A percentile compares a stretch with the other conserved stretches of the same genome.
These are phyloP conservation scores for Gymnosoma rotundatum DNA, from an alignment of 2,888 invertebrate species.

Conservation along the genomic window DNA sequence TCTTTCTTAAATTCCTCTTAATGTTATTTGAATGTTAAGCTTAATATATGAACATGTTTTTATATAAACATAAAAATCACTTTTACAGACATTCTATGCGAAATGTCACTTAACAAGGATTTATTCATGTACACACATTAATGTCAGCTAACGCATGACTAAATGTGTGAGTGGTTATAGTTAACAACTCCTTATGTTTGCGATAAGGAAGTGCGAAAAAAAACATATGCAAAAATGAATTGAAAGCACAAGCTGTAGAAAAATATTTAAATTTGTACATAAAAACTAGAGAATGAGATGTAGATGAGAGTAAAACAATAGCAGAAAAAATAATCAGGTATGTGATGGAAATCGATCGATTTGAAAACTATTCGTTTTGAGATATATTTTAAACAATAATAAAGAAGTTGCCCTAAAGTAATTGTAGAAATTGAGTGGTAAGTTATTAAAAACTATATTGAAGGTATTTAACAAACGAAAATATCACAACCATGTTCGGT, in stretches of 20 bases:
- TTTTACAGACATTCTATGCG: slow-evolving; percentile 65
- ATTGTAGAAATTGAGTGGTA: too few species aligned
- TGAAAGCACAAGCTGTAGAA: background rate
- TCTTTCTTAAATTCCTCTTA: too few species aligned
- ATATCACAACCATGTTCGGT: too few species aligned
- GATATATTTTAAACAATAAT: too few species aligned
- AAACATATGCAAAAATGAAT: slow-evolving; percentile 31
- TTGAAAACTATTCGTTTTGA: too few species aligned
- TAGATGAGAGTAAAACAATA: background rate
- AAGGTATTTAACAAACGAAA: too few species aligned
- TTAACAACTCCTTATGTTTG: slow-evolving; percentile 28
- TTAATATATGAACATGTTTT: background rate
- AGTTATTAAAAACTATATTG: too few species aligned
- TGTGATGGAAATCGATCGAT: too few species aligned
- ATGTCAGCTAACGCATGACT: slow-evolving; percentile 31
- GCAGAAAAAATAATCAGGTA: background rate
- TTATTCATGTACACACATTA: slow-evolving; percentile 66
- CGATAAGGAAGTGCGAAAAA: slow-evolving; percentile 7
- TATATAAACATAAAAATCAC: slow-evolving; percentile 57
- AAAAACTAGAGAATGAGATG: slow-evolving; percentile 11
- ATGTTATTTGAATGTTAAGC: background rate
- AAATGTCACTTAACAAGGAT: slow-evolving; percentile 68
- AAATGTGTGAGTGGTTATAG: slow-evolving; percentile 1
- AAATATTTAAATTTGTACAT: slow-evolving; percentile 21
- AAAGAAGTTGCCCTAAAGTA: too few species aligned